Evolutionary conservation across 2,888 invertebrate species (phyloP), one percentile per base, ranked within the genome.

Genomic region (Helicoverpa assulta): DNA sequence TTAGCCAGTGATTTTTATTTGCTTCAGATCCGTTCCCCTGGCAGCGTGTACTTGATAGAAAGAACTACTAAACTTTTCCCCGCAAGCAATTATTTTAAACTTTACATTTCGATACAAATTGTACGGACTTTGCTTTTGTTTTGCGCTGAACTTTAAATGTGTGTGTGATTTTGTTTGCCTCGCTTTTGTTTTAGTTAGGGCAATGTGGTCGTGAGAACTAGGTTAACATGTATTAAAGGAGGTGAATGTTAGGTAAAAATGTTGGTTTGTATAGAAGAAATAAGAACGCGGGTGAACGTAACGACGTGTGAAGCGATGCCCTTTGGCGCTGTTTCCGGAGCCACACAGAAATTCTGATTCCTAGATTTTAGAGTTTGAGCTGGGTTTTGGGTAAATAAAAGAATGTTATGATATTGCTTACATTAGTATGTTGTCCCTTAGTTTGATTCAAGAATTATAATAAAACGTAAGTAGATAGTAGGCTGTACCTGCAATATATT

Each of bases 71-170:
- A 80, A 77, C 68, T 80, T 76, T 76, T 67, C 66, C 61, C 74
- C 75, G 33, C 73, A 67, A 80, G 76, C 74, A 82, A 81, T 83
- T 83, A 83, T 78, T 81, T 83, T 73, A 68, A 76, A 83, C 72
- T 82, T 83, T 79, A 81, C 79, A 82, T 81, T 80, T 79, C 73
- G 77, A 81, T 77, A 83, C 72, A 81, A 82, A 73, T 81, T 69
- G 72, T 58, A 56, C 59, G 43, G 66, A 57, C 62, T 67, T 63
- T 54, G 68, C 70, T 80, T 68, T 80, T 81, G 74, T 77, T 75
- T 80, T 77, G 62, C 57, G 47, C 56, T 73, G 54, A 67, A 81
- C 73, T 81, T 80, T 73, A 73, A 73, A 73, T 58, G 81, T 81
- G 70, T 81, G 73, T 76, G 73, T 68, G 78, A 75, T 78, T 75